Evolutionary conservation across 2,888 invertebrate genomes (phyloP).

Genomic region (Didymodactylos carnosus): DNA sequence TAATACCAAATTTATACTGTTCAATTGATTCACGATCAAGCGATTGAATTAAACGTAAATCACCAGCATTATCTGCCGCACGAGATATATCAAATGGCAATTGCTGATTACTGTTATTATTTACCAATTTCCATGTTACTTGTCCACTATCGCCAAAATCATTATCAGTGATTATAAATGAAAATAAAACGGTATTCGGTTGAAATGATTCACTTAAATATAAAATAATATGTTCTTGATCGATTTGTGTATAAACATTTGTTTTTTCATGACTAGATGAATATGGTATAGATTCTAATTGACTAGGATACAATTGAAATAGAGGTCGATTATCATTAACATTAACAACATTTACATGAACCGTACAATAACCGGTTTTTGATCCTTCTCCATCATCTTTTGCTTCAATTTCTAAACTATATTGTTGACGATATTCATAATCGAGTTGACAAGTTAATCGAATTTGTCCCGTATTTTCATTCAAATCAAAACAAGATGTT

Average conservation of each 20-base stretch:
- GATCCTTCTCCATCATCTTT: neutral
- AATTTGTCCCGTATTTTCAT: neutral
- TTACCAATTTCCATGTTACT: neutral
- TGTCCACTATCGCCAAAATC: neutral
- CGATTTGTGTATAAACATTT: too few relatives aligned
- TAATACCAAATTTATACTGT: neutral
- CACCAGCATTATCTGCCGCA: neutral
- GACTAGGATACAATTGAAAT: too few relatives aligned
- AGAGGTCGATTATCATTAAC: too few relatives aligned
- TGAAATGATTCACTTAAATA: neutral
- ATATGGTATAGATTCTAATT: too few relatives aligned
- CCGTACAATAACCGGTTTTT: neutral
- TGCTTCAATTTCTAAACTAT: neutral
- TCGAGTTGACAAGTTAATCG: neutral
- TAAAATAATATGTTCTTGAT: too few relatives aligned
- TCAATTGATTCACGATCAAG: neutral
- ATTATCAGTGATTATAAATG: neutral
- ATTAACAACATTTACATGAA: too few relatives aligned
- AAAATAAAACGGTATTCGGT: neutral
- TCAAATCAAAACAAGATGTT: neutral
- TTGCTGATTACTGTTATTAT: too few relatives aligned
- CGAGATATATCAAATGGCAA: neutral
- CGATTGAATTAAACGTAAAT: neutral
- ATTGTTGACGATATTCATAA: neutral
- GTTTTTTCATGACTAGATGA: too few relatives aligned